Evolutionary conservation across 92 coral and sea anemone species (phyloP).

Genomic region (Desmophyllum pertusum): DNA sequence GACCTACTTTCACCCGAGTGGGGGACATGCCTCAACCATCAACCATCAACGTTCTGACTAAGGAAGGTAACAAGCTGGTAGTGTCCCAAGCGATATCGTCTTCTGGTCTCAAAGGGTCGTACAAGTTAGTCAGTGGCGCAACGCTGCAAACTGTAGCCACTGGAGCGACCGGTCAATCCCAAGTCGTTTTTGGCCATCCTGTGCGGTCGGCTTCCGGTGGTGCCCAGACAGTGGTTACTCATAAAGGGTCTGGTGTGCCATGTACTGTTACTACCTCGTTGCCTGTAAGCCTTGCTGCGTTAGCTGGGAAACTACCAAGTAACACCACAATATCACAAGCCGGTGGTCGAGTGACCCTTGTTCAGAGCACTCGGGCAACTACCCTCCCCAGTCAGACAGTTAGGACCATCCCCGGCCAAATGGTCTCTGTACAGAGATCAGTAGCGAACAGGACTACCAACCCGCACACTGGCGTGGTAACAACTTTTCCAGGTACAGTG

Average conservation of each 20-base stretch:
- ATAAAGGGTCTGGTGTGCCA: slow-evolving; percentile 38
- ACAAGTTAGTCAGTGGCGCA: slow-evolving; percentile 46
- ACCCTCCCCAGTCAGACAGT: slow-evolving; percentile 29
- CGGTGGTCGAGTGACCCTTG: slow-evolving; percentile 33
- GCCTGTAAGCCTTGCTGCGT: slow-evolving; percentile 42
- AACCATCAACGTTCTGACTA: slow-evolving; percentile 38
- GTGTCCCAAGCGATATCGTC: slow-evolving; percentile 40
- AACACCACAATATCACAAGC: slow-evolving; percentile 24
- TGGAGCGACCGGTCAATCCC: slow-evolving; percentile 34
- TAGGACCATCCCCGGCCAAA: slow-evolving; percentile 18
- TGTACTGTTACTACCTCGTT: slow-evolving; percentile 27
- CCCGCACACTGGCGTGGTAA: slow-evolving; percentile 7
- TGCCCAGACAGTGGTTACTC: slow-evolving; percentile 26
- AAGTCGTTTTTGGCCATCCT: slow-evolving; percentile 42
- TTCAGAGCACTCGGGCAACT: slow-evolving; percentile 20
- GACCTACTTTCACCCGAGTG: slow-evolving; percentile 35
- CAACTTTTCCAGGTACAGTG: slow-evolving; percentile 8
- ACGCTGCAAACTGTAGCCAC: slow-evolving; percentile 23
- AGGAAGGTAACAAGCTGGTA: slow-evolving; percentile 43
- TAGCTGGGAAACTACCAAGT: slow-evolving; percentile 44
- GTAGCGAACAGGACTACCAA: slow-evolving; percentile 16
- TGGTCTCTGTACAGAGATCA: slow-evolving; percentile 15
- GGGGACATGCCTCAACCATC: slow-evolving; percentile 36
- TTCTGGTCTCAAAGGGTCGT: slow-evolving; percentile 46
- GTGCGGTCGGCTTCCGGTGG: slow-evolving; percentile 31